A percentile compares a stretch with the other conserved stretches of the same genome.
These are phyloP conservation scores for Graptemys geographica DNA, from an alignment of 2,797 vertebrate genomes.

Conservation along the genomic window DNA sequence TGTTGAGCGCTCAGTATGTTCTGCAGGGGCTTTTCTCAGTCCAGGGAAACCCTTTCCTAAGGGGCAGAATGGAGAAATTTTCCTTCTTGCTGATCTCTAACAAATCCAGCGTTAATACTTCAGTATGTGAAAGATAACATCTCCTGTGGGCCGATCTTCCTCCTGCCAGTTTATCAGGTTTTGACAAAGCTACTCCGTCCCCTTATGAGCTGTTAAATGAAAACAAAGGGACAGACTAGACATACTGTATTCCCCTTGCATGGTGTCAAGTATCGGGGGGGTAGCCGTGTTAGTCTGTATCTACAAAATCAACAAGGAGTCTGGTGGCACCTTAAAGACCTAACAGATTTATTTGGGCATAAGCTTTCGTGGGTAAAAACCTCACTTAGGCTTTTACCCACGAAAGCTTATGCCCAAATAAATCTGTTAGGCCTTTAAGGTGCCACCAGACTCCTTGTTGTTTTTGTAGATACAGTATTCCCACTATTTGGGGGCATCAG, in stretches of 20 bases:
- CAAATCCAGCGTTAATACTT: constrained; percentile 44
- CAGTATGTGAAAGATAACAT: constrained; percentile 11
- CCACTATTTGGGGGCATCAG: constrained; percentile 34
- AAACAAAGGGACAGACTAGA: background rate
- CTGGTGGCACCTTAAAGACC: too few relatives aligned
- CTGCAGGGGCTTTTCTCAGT: constrained; percentile 24
- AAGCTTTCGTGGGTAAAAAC: too few relatives aligned
- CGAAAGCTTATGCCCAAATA: too few relatives aligned
- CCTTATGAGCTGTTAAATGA: background rate
- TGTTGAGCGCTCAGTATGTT: background rate
- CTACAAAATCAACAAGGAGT: too few relatives aligned
- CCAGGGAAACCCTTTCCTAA: background rate
- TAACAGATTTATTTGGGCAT: too few relatives aligned
- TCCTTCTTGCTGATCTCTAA: constrained; percentile 6
- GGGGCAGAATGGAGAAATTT: background rate
- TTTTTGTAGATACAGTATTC: too few relatives aligned
- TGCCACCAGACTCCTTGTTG: too few relatives aligned
- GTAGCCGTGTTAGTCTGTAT: too few relatives aligned
- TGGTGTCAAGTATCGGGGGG: too few relatives aligned
- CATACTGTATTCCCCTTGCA: background rate
- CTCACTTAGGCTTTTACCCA: too few relatives aligned
- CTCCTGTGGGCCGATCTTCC: background rate
- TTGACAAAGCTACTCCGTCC: constrained; percentile 6
- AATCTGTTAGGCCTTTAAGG: too few relatives aligned
- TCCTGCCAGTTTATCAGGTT: background rate